phyloP scores from a whole-genome alignment of 2,113 vertebrate genomes.

The Embiotoca jacksoni region DNA sequence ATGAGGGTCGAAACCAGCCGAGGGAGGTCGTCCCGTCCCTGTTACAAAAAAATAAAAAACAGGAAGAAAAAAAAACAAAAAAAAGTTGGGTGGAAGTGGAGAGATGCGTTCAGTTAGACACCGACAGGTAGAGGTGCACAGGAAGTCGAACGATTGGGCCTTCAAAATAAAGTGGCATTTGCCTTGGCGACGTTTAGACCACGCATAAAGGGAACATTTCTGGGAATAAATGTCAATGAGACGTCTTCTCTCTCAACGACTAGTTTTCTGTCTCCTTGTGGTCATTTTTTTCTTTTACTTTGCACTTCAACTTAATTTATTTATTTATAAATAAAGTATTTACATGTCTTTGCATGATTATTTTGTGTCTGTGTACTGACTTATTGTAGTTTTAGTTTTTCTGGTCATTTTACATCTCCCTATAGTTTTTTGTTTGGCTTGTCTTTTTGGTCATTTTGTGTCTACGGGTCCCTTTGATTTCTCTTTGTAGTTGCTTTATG shows the following conservation, averaged over 20 bases:
- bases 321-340: too few species aligned
- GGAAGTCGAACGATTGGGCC: background rate
- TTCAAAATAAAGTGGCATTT: slow-evolving; percentile 43
- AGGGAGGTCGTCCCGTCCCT: slow-evolving; percentile 75
- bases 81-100: slow-evolving; percentile 63
- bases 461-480: too few species aligned
- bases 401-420: too few species aligned
- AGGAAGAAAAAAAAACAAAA: slow-evolving; percentile 63
- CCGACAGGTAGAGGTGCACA: background rate
- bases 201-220: too few species aligned
- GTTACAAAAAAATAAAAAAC: slow-evolving; percentile 56
- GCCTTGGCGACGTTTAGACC: too few species aligned
- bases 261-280: too few species aligned
- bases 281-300: too few species aligned
- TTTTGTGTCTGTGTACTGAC: too few species aligned
- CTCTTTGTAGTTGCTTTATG: too few species aligned
- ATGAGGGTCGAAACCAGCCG: slow-evolving; percentile 75
- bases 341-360: background rate
- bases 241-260: too few species aligned
- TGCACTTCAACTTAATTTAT: too few species aligned
- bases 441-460: background rate
- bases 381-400: background rate
- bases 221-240: too few species aligned
- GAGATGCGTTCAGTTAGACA: slow-evolving; percentile 21
- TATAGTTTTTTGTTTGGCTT: background rate